Evolutionary conservation across 2,888 invertebrate genomes (phyloP).

Genomic region (Sesia apiformis): DNA sequence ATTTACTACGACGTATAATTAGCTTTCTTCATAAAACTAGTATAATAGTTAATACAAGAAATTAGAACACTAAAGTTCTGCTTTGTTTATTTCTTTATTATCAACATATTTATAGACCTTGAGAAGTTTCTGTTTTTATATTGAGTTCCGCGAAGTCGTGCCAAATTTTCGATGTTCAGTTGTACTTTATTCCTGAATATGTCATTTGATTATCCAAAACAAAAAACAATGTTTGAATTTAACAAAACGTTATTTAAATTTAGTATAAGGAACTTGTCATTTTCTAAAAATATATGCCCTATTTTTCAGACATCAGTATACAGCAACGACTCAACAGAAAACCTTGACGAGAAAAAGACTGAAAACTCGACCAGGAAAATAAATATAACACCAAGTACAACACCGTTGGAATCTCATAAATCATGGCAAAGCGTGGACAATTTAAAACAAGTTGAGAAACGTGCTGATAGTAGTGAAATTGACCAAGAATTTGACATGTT

Average conservation of each 20-base stretch:
- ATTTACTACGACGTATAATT: too few species aligned
- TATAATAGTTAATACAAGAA: too few species aligned
- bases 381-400: conserved; percentile 35
- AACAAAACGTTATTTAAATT: too few species aligned
- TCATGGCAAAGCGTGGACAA: conserved; percentile 46
- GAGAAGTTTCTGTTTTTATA: not conserved
- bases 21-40: too few species aligned
- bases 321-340: conserved; percentile 47
- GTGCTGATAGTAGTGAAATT: conserved; percentile 26
- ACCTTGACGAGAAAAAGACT: conserved; percentile 31
- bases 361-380: conserved; percentile 20
- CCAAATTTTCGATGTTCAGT: not conserved
- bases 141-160: not conserved
- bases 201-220: too few species aligned
- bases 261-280: too few species aligned
- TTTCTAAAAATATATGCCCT: too few species aligned
- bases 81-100: too few species aligned
- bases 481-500: conserved; percentile 68
- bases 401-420: conserved; percentile 53
- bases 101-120: not conserved
- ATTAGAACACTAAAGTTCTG: too few species aligned
- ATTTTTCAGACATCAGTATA: conserved; percentile 45
- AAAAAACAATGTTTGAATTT: too few species aligned
- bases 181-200: too few species aligned
- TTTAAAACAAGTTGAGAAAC: conserved; percentile 12